Evolutionary conservation across 2,113 vertebrate genomes (phyloP), one percentile per base, ranked within the genome.

Genomic region (Festucalex cinctus): DNA sequence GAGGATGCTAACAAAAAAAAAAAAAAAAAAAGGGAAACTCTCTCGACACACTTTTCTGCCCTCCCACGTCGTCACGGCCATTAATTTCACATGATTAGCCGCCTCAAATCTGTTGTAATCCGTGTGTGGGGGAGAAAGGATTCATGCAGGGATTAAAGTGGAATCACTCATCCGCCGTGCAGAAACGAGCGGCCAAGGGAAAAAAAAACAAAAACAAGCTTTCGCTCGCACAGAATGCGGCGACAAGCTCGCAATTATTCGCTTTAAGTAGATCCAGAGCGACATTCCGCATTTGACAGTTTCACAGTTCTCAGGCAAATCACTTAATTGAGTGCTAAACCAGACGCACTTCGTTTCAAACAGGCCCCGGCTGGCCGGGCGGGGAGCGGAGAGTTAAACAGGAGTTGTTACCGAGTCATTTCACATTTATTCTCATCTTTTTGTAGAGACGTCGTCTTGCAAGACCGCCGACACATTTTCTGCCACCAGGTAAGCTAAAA

Each of bases 61-160:
- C 78, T 79, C 82, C 81, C 81, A 88, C 67, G 24, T 79, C 71
- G 80, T 76, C 76, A 32, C 69, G 56, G 73, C 70, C 75, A 84
- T 88, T 85, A 20, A 88, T 83, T 88, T 84, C 83, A 82, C 78
- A 83, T 86, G 82, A 87, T 77, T 75, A 75, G 74, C 51, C 13
- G 43, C 57, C 65, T 76, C 85, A 77, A 84, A 72, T 68, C 78
- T 51, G 36, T 43, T 61, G 68, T 82, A 85, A 89, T 78, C 78
- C 74, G 1, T 12, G 36, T 65, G 70, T 51, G 62, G 37, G 37
- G 14, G 60, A 41, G 13, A 7, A n/a, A 36, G 36, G 36, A 39
- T 39, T 61, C 26, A n/a, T 24, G 59, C 5, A 24, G 14, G 77
- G 76, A 82, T 86, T 80, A 28, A 78, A 79, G 69, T 28, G 65